Evolutionary conservation across 2,797 vertebrate species (phyloP), one percentile per base, ranked within the genome.

Genomic region (Threskiornis aethiopicus): DNA sequence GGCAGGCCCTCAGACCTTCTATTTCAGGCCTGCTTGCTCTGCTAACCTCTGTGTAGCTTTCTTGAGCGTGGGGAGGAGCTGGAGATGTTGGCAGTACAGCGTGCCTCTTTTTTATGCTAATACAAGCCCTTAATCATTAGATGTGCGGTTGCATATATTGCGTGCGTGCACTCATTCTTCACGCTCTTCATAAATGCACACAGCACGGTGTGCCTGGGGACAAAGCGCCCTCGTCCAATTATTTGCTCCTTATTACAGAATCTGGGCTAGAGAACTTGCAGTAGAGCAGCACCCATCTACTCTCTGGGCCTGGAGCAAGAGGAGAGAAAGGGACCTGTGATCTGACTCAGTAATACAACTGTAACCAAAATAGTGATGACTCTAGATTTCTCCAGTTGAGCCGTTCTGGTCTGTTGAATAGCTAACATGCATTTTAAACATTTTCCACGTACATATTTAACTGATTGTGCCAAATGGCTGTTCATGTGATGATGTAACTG

Each of bases 401-500:
- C 61, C 2, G 7, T 89, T 95, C 91, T 95, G 82, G 41, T 95
- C 84, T 97, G 71, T 92, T 96, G 94, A 83, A 88, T 87, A 94
- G 69, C 91, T 91, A 95, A 81, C 55, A 35, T 82, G 75, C 83
- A 87, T 97, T 95, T 91, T 86, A 93, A 96, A 94, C 75, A 44
- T 84, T 93, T 95, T 81, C 49, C 57, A 67, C 69, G n/a, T 96
- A 76, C 79, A 57, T 93, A 95, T 92, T 94, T 96, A 95, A 95
- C 92, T 96, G 84, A 90, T 94, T 94, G 91, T 17, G 6, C 81
- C 71, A 97, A 93, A 90, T 96, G 79, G 67, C 73, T 93, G 88
- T 79, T 84, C 96, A 88, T 89, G 69, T 81, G 92, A 37, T 97
- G 96, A 95, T 95, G 94, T 90, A 97, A 95, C 79, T 95, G 94